These are phyloP conservation scores for Digitonthophagus gazella DNA, from an alignment of 2,888 invertebrate species.

Conservation along the genomic window DNA sequence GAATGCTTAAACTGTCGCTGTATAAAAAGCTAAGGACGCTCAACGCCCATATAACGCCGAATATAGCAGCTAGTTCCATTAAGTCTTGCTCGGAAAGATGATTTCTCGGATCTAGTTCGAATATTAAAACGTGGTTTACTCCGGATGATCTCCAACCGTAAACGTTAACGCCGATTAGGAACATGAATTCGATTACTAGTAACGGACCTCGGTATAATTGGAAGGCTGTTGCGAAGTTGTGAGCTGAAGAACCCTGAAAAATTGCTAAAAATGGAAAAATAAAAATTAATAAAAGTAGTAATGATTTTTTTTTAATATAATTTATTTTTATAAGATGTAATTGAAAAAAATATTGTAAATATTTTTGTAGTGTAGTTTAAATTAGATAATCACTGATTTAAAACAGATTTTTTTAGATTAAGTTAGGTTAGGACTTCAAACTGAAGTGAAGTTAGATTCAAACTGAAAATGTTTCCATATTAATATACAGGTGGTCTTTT, in stretches of 20 bases:
- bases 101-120: constrained; percentile 77
- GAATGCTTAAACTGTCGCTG: constrained; percentile 64
- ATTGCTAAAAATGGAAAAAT: constrained; percentile 45
- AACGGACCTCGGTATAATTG: constrained; percentile 78
- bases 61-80: constrained; percentile 74
- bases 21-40: constrained; percentile 67
- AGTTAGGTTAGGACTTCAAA: too few relatives aligned
- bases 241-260: constrained; percentile 53
- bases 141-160: constrained; percentile 81
- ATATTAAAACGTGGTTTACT: constrained; percentile 81
- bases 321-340: background rate
- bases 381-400: too few relatives aligned
- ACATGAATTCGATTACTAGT: constrained; percentile 71
- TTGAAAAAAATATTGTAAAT: too few relatives aligned
- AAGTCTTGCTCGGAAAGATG: constrained; percentile 74
- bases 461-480: too few relatives aligned
- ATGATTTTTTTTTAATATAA: too few relatives aligned
- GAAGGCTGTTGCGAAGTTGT: constrained; percentile 67
- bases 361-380: too few relatives aligned
- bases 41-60: constrained; percentile 74
- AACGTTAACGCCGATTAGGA: constrained; percentile 76
- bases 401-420: constrained; percentile 2
- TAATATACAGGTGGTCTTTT: too few relatives aligned
- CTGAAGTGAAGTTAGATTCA: too few relatives aligned
- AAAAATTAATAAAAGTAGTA: background rate